Conservation (phyloP, 2,113 vertebrate species). For the Crotophaga sulcirostris region DNA sequence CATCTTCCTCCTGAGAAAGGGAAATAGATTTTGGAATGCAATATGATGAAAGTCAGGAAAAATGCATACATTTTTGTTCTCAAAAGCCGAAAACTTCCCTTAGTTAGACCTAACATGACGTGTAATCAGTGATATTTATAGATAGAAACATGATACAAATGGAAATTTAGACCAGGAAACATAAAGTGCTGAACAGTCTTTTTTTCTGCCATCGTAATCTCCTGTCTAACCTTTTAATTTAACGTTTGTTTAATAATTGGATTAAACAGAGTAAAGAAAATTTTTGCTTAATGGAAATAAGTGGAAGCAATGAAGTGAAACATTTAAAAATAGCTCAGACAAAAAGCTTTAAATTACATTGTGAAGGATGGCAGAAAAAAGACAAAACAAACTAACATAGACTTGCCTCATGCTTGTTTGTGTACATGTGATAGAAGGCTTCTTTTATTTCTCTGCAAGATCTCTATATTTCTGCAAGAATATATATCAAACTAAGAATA, state of each 20-base stretch:
- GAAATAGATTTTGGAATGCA: background rate
- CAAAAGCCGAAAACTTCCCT: background rate
- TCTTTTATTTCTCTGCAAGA: background rate
- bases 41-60: background rate
- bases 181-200: background rate
- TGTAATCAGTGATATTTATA: background rate
- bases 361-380: background rate
- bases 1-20: background rate
- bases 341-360: background rate
- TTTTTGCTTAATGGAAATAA: background rate
- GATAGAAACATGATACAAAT: background rate
- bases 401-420: background rate
- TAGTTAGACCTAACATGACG: background rate
- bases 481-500: background rate
- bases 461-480: background rate
- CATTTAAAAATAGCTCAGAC: background rate
- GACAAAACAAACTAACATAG: background rate
- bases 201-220: background rate
- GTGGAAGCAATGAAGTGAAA: conserved; percentile 1
- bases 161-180: background rate
- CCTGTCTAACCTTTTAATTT: background rate
- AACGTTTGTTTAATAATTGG: background rate
- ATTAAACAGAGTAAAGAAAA: conserved; percentile 17
- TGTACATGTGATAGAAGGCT: background rate
- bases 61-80: background rate